Conservation (phyloP, 2,888 invertebrate species). For the Oegoconia quadripuncta region DNA sequence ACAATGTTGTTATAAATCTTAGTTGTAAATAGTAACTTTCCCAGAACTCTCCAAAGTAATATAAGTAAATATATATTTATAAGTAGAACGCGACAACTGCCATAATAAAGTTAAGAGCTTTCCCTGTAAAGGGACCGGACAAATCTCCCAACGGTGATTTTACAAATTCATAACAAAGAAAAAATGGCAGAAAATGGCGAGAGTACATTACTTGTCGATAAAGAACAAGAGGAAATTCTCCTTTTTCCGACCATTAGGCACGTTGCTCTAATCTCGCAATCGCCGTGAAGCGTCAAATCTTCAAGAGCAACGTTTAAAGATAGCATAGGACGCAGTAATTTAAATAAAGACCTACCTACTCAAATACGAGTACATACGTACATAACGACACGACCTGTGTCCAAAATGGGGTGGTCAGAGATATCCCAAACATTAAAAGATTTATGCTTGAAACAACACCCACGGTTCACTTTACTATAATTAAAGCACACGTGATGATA, state of each 20-base stretch:
- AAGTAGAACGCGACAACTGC: not conserved
- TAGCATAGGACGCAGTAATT: too few relatives aligned
- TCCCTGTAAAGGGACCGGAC: not conserved
- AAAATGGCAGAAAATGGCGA: constrained; percentile 20
- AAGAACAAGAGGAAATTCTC: constrained; percentile 29
- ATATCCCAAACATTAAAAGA: too few relatives aligned
- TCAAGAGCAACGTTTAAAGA: too few relatives aligned
- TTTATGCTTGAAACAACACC: too few relatives aligned
- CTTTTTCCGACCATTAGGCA: constrained; percentile 37
- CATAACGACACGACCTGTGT: too few relatives aligned
- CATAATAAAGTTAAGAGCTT: constrained; percentile 7
- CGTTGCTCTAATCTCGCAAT: constrained; percentile 32
- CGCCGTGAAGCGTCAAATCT: constrained; percentile 19
- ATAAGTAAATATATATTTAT: not conserved
- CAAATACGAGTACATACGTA: too few relatives aligned
- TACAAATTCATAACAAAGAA: constrained; percentile 18
- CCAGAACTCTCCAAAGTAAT: not conserved
- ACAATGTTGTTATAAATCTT: too few relatives aligned
- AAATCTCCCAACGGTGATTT: constrained; percentile 9
- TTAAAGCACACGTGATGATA: too few relatives aligned
- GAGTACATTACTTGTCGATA: constrained; percentile 24
- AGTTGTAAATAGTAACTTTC: too few relatives aligned
- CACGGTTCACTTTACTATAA: too few relatives aligned
- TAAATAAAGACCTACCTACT: too few relatives aligned
- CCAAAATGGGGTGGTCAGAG: too few relatives aligned